Evolutionary conservation across 1,140 invertebrate species (phyloP), one percentile per base, ranked within the genome.

Genomic region (Drosophila pectinifera): DNA sequence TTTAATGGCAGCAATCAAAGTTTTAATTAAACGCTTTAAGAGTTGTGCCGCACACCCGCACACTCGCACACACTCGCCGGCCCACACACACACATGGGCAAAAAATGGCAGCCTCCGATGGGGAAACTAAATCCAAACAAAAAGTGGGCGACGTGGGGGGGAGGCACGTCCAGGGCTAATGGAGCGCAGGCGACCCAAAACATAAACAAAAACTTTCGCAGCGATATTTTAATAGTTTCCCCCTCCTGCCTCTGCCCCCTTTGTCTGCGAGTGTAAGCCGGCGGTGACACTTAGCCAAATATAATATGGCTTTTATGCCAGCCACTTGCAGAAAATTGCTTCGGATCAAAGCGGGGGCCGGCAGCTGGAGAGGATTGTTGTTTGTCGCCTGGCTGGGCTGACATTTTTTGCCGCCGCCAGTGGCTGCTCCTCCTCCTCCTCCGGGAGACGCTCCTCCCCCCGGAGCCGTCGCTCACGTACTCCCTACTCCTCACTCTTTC

Each of bases 271-370:
- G 39, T 75, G 72, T 68, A 56, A 70, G 82, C 78, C 82, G 78
- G 73, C 83, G 82, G 82, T 85, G 82, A 85, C 82, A 85, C 82
- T 85, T 85, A 81, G 82, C 82, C 82, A 85, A 85, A 85, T 85
- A 86, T 85, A 85, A 85, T 85, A 86, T 86, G 82, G 82, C 82
- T 85, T 85, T 85, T 86, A 85, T 85, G 82, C 81, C 82, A 85
- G 82, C 73, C 74, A 85, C 82, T 85, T 85, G 82, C 82, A 86
- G 61, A 78, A 85, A 86, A 85, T 85, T 85, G 82, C 82, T 86
- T 86, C 62, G 78, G 55, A 72, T 58, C 26, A 14, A 14, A 36
- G 38, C 24, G 28, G 20, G 18, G 39, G 69, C 22, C 39, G 26
- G 13, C 8, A 31, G n/a, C 34, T 14, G 46, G 16, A 0, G 0